A percentile compares a stretch with the other conserved stretches of the same genome.
Evolutionary conservation across 35 echinoderm and acorn worm species (phyloP).

Genomic region (Heliocidaris tuberculata): DNA sequence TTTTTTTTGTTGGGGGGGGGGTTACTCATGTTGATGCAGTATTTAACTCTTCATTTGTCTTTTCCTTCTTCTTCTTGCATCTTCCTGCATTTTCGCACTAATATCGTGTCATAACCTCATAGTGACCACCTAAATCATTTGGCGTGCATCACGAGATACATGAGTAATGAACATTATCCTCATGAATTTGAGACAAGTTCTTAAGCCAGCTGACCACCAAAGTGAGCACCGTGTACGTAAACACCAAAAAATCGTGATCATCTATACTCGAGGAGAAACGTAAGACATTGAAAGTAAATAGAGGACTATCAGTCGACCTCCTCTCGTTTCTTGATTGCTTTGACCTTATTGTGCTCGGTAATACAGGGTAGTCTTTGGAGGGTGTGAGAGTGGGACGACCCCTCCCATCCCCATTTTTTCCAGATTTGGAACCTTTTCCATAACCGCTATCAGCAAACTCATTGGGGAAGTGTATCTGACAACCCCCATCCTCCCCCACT

Average conservation of each 20-base stretch:
- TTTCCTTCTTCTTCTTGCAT: too few relatives aligned
- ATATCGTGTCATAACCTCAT: too few relatives aligned
- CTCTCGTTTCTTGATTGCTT: background rate
- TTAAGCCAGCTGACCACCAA: background rate
- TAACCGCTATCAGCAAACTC: background rate
- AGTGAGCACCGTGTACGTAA: background rate
- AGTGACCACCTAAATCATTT: too few relatives aligned
- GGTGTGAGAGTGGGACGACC: background rate
- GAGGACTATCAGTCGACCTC: background rate
- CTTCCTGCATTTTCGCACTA: too few relatives aligned
- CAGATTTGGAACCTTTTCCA: background rate
- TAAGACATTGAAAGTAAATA: background rate
- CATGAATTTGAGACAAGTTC: background rate
- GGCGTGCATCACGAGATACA: too few relatives aligned
- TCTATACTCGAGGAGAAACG: background rate
- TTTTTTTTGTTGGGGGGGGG: too few relatives aligned
- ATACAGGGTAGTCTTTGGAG: background rate
- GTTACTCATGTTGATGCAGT: too few relatives aligned
- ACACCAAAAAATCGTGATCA: background rate
- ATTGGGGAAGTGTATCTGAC: too few relatives aligned
- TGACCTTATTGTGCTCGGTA: background rate
- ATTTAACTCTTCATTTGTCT: too few relatives aligned
- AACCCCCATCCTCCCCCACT: too few relatives aligned
- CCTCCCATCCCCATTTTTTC: background rate
- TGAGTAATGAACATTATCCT: background rate